Conservation (phyloP, 2,797 vertebrate genomes). For the Parauchenoglanis punctatus region DNA sequence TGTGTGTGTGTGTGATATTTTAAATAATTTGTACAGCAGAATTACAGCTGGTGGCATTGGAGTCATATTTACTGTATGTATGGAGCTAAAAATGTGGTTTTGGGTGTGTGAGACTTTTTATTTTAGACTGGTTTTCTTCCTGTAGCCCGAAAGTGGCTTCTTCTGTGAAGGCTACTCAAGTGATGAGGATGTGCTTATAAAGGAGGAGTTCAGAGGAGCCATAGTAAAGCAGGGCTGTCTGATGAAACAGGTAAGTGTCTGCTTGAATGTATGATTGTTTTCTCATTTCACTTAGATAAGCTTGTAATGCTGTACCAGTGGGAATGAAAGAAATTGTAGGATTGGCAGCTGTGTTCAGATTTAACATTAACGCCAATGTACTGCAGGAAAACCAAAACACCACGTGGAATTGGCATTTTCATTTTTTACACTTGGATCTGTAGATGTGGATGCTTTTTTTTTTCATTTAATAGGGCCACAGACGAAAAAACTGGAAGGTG, state of each 20-base stretch:
- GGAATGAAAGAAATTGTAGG: not conserved
- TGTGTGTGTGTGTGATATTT: not conserved
- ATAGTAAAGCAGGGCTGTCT: conserved; percentile 95
- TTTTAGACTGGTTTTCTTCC: not conserved
- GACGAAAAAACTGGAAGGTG: conserved; percentile 98
- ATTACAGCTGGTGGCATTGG: not conserved
- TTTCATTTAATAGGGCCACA: conserved; percentile 81
- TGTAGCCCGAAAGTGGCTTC: conserved; percentile 93
- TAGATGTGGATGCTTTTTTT: not conserved
- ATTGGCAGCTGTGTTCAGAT: not conserved
- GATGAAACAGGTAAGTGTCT: conserved; percentile 86
- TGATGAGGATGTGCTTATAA: conserved; percentile 88
- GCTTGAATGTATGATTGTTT: not conserved
- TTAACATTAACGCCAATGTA: not conserved
- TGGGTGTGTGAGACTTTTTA: not conserved
- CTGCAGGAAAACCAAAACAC: not conserved
- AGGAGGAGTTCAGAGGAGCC: conserved; percentile 92
- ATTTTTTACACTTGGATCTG: not conserved
- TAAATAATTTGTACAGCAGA: not conserved
- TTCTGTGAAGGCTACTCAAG: conserved; percentile 97
- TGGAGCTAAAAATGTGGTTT: not conserved
- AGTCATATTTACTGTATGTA: not conserved
- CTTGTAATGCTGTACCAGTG: not conserved
- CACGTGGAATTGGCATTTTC: not conserved
- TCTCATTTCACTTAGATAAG: not conserved